Evolutionary conservation across 2,888 invertebrate species (phyloP).

Genomic region (Ormia ochracea): DNA sequence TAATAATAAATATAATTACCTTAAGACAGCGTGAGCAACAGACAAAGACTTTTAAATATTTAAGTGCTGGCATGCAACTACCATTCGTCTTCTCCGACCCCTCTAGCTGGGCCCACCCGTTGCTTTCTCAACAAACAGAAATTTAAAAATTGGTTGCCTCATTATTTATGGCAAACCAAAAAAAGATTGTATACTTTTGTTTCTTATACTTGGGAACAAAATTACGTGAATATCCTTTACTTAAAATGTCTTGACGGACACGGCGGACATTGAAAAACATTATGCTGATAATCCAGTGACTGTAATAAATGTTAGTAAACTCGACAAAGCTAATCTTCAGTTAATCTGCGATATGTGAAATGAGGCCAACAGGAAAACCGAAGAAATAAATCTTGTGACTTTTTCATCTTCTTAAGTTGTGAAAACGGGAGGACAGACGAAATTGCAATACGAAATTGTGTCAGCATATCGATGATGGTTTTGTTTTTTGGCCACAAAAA

Average conservation of each 20-base stretch:
- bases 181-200: neutral
- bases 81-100: slow-evolving; percentile 9
- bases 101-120: slow-evolving; percentile 32
- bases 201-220: neutral
- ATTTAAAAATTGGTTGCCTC: neutral
- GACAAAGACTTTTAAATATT: slow-evolving; percentile 28
- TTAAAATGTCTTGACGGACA: neutral
- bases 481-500: too few relatives aligned
- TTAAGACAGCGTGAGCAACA: slow-evolving; percentile 68
- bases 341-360: slow-evolving; percentile 33
- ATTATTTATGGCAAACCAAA: neutral
- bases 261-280: neutral
- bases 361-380: neutral
- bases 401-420: neutral
- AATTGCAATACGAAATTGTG: slow-evolving; percentile 30
- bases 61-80: neutral
- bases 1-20: slow-evolving; percentile 16
- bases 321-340: slow-evolving; percentile 49
- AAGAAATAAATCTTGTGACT: slow-evolving; percentile 17
- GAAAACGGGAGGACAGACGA: neutral
- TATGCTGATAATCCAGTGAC: slow-evolving; percentile 57
- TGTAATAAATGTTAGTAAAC: slow-evolving; percentile 61
- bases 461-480: slow-evolving; percentile 31
- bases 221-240: slow-evolving; percentile 42
- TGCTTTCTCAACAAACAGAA: neutral